These are phyloP conservation scores for Sminthurinus signatus DNA, from an alignment of 1,140 invertebrate genomes.

Conservation along the genomic window DNA sequence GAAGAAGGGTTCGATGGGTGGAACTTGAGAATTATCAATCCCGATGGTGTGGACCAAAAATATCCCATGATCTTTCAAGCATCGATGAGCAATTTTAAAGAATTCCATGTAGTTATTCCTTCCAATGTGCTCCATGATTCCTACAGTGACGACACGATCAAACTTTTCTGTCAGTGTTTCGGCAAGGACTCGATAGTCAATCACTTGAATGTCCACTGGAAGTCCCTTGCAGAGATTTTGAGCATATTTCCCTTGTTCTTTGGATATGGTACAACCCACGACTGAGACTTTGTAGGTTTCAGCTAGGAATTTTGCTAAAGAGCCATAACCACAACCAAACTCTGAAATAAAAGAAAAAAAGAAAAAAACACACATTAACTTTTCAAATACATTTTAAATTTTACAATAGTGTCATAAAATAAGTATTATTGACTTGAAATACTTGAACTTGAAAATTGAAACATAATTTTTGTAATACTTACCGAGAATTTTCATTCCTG, in stretches of 20 bases:
- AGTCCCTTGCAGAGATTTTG: slow-evolving; percentile 19
- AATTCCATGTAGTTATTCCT: slow-evolving; percentile 30
- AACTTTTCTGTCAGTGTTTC: slow-evolving; percentile 34
- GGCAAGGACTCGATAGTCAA: slow-evolving; percentile 34
- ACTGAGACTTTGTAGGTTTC: slow-evolving; percentile 30
- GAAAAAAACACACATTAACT: slow-evolving; percentile 13
- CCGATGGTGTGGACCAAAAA: slow-evolving; percentile 37
- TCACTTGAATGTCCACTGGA: slow-evolving; percentile 26
- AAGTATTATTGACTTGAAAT: background rate
- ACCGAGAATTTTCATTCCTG: slow-evolving; percentile 42
- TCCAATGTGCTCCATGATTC: slow-evolving; percentile 40
- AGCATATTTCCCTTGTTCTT: slow-evolving; percentile 25
- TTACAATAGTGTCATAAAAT: slow-evolving; percentile 6
- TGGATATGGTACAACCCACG: slow-evolving; percentile 32
- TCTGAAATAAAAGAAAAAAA: too few relatives aligned
- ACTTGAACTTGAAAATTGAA: slow-evolving; percentile 12
- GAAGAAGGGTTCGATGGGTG: slow-evolving; percentile 21
- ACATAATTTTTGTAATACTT: too few relatives aligned
- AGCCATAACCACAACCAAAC: slow-evolving; percentile 43
- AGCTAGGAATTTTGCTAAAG: slow-evolving; percentile 26
- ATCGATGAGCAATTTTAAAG: slow-evolving; percentile 30
- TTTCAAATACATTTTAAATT: slow-evolving; percentile 9
- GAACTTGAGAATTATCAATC: slow-evolving; percentile 2
- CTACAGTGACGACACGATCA: slow-evolving; percentile 35
- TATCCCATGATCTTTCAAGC: slow-evolving; percentile 33